Evolutionary conservation across 2,113 vertebrate species (phyloP).

Genomic region (Ophiodon elongatus): DNA sequence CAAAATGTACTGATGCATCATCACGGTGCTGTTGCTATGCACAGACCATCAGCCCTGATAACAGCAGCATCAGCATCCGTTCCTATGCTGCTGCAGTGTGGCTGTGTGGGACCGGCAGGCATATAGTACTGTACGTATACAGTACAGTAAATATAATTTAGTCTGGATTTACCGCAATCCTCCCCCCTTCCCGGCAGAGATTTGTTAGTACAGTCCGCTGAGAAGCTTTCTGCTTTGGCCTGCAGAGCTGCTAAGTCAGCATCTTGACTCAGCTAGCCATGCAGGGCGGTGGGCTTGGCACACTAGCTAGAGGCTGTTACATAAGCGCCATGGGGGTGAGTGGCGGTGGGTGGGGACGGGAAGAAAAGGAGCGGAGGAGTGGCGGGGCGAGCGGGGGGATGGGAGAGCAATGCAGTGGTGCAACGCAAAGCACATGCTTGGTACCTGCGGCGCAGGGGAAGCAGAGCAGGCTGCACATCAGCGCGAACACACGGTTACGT

Average conservation of each 20-base stretch:
- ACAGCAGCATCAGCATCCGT: constrained; percentile 2
- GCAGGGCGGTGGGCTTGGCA: constrained; percentile 21
- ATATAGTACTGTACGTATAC: background rate
- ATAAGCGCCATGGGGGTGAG: constrained; percentile 42
- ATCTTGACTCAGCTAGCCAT: constrained; percentile 53
- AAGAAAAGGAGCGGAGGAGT: constrained; percentile 1
- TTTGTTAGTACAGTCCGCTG: constrained; percentile 30
- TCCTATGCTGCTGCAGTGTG: background rate
- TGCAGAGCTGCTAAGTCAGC: constrained; percentile 56
- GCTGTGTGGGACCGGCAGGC: background rate
- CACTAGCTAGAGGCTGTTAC: constrained; percentile 45
- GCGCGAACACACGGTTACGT: constrained; percentile 42
- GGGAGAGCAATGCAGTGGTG: constrained; percentile 42
- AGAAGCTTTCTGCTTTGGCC: constrained; percentile 35
- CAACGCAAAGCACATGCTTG: constrained; percentile 61
- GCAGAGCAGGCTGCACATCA: constrained; percentile 19
- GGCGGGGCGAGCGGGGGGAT: constrained; percentile 41
- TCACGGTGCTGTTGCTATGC: background rate
- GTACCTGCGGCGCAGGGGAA: constrained; percentile 34
- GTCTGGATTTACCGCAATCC: constrained; percentile 20
- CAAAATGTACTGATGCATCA: background rate
- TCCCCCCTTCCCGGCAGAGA: background rate
- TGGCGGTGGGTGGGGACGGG: constrained; percentile 4
- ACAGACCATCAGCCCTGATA: background rate
- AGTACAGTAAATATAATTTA: background rate